A percentile compares a stretch with the other conserved stretches of the same genome.
Conservation (phyloP, 1,140 invertebrate species). For the Pseudomyrmex sp. region DNA sequence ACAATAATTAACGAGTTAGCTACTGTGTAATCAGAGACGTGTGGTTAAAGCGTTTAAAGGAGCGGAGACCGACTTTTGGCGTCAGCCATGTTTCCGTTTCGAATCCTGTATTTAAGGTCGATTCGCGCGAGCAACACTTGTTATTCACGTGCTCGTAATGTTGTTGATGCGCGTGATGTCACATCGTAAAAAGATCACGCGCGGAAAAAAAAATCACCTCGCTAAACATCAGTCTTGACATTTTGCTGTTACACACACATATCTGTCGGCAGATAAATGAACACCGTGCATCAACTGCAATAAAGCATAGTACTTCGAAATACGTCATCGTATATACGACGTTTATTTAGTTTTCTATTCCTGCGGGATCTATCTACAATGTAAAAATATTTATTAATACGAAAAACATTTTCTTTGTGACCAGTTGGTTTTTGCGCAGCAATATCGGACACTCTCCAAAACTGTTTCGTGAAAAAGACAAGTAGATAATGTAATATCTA, state of each 20-base stretch:
- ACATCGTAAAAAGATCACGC: slow-evolving; percentile 8
- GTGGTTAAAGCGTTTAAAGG: slow-evolving; percentile 28
- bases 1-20: slow-evolving; percentile 47
- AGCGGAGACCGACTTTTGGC: not conserved
- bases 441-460: not conserved
- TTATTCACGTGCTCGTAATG: slow-evolving; percentile 4
- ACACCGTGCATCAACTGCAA: slow-evolving; percentile 5
- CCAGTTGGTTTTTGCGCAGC: not conserved
- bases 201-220: not conserved
- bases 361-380: not conserved
- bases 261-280: not conserved
- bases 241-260: not conserved
- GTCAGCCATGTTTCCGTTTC: not conserved
- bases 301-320: not conserved
- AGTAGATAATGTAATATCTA: not conserved
- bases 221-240: slow-evolving; percentile 13
- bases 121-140: slow-evolving; percentile 23
- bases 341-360: slow-evolving; percentile 16
- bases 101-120: slow-evolving; percentile 29
- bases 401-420: slow-evolving; percentile 1
- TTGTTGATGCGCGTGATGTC: not conserved
- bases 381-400: not conserved
- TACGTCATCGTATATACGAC: not conserved
- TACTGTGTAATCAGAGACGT: slow-evolving; percentile 37
- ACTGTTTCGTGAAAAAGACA: not conserved